Evolutionary conservation across 2,113 vertebrate genomes (phyloP).

Genomic region (Ictalurus punctatus): DNA sequence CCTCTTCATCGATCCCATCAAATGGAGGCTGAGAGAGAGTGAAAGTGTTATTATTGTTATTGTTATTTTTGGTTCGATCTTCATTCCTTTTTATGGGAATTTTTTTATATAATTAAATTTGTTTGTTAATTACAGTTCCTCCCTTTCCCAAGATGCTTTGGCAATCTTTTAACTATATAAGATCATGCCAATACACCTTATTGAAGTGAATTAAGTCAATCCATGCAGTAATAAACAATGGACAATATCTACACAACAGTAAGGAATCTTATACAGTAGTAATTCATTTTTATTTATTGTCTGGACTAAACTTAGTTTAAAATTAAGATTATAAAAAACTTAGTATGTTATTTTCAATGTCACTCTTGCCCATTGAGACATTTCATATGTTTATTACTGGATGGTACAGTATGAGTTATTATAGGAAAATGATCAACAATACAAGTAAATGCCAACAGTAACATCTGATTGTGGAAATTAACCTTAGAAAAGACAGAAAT

Average conservation of each 20-base stretch:
- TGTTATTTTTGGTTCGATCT: too few relatives aligned
- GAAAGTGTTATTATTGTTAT: not conserved
- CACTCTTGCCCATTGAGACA: not conserved
- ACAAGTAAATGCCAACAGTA: not conserved
- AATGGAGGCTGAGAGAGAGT: constrained; percentile 78
- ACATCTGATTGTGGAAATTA: not conserved
- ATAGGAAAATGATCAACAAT: not conserved
- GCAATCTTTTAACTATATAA: not conserved
- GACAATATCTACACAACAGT: not conserved
- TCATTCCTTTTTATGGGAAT: not conserved
- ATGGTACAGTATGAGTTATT: not conserved
- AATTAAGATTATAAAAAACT: not conserved
- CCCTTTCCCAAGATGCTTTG: not conserved
- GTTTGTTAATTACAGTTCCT: not conserved
- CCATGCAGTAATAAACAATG: not conserved
- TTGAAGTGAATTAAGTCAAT: not conserved
- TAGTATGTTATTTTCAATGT: not conserved
- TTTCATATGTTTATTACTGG: not conserved
- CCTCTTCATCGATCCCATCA: constrained; percentile 89
- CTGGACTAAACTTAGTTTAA: not conserved
- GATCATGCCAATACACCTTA: too few relatives aligned
- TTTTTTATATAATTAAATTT: not conserved
- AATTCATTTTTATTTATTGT: not conserved
- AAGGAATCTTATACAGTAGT: not conserved
- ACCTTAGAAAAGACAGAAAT: not conserved